Percentiles rank a stretch among this genome's conserved stretches.
Evolutionary conservation across 2,888 invertebrate species (phyloP).

Genomic region (Galerucella nymphaeae): DNA sequence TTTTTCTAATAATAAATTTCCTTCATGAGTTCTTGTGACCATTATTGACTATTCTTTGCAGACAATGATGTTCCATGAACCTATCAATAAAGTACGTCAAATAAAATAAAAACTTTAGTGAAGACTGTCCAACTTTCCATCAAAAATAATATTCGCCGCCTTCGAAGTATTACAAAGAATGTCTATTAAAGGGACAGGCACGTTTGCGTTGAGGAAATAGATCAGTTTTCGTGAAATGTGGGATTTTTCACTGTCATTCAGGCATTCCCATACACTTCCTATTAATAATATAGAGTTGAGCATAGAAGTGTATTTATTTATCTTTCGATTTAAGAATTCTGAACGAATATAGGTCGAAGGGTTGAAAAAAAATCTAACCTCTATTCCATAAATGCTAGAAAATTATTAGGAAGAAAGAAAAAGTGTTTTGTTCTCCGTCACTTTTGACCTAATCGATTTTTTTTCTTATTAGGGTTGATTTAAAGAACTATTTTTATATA

Average conservation of each 20-base stretch:
- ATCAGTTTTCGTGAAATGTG: constrained; percentile 7
- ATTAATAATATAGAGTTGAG: constrained; percentile 14
- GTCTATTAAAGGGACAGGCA: constrained; percentile 17
- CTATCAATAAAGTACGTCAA: neutral
- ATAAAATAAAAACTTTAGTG: neutral
- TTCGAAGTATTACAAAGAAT: constrained; percentile 15
- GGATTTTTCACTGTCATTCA: constrained; percentile 22
- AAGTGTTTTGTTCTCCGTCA: too few species aligned
- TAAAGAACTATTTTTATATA: too few species aligned
- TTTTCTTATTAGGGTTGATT: too few species aligned
- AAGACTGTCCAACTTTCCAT: constrained; percentile 8
- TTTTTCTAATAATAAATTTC: too few species aligned
- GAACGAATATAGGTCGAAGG: neutral
- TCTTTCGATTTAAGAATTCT: neutral
- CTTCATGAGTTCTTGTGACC: neutral
- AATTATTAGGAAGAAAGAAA: too few species aligned
- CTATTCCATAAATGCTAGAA: too few species aligned
- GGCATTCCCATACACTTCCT: constrained; percentile 15
- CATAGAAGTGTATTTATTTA: constrained; percentile 1
- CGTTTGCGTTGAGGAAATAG: constrained; percentile 2
- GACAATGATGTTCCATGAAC: neutral
- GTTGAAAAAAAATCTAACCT: too few species aligned
- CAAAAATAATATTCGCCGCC: neutral
- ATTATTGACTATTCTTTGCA: neutral
- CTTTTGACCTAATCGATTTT: too few species aligned